Evolutionary conservation across 2,888 invertebrate genomes (phyloP).

Genomic region (Euzophera pinguis): DNA sequence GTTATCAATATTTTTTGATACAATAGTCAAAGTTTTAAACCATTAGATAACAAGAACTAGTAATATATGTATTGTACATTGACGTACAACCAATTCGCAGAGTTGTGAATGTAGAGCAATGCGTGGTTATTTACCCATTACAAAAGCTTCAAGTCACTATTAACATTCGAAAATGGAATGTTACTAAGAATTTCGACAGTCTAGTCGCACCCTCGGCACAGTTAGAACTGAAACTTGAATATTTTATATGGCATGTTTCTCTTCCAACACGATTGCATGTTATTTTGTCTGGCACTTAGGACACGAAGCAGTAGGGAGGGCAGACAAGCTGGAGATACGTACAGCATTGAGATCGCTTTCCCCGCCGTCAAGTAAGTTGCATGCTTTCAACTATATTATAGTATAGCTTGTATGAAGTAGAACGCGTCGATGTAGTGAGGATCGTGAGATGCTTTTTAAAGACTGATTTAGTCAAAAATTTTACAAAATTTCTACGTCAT

Average conservation of each 20-base stretch:
- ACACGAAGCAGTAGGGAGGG: constrained; percentile 86
- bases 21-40: too few species aligned
- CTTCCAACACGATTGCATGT: constrained; percentile 73
- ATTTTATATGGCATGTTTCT: constrained; percentile 34
- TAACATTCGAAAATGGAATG: background rate
- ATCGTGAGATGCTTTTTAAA: too few species aligned
- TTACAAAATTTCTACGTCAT: too few species aligned
- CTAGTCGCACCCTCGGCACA: constrained; percentile 26
- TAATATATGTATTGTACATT: too few species aligned
- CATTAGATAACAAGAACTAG: too few species aligned
- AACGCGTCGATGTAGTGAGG: background rate
- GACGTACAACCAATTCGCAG: too few species aligned
- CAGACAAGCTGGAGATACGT: constrained; percentile 93
- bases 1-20: too few species aligned
- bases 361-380: constrained; percentile 92
- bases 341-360: constrained; percentile 94
- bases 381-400: constrained; percentile 44
- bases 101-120: too few species aligned
- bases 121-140: too few species aligned
- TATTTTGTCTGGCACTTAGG: constrained; percentile 82
- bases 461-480: too few species aligned
- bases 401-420: constrained; percentile 18
- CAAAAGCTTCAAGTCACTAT: too few species aligned
- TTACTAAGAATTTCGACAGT: background rate
- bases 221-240: constrained; percentile 22